These are phyloP conservation scores for Ceratina calcarata DNA, from an alignment of 1,140 invertebrate genomes.

Conservation along the genomic window DNA sequence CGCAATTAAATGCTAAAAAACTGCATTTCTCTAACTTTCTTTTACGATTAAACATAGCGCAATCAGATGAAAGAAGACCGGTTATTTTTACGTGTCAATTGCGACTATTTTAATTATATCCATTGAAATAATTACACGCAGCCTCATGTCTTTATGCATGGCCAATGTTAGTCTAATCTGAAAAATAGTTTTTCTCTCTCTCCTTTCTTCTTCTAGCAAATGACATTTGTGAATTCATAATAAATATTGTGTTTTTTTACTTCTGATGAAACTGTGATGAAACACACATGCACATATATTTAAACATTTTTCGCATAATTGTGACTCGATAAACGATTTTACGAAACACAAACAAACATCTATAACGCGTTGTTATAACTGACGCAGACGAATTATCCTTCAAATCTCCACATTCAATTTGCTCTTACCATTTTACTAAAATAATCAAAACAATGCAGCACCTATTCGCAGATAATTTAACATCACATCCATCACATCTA, in stretches of 20 bases:
- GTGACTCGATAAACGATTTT: not conserved
- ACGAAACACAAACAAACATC: not conserved
- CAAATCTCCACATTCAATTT: not conserved
- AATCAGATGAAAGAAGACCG: not conserved
- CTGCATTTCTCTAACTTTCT: not conserved
- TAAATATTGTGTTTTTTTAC: not conserved
- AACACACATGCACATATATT: not conserved
- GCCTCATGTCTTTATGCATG: not conserved
- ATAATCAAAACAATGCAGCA: conserved; percentile 21
- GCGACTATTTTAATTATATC: not conserved
- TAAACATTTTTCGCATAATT: not conserved
- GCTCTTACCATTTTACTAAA: conserved; percentile 40
- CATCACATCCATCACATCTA: not conserved
- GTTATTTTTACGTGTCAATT: not conserved
- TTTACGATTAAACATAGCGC: conserved; percentile 56
- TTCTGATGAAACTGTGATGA: conserved; percentile 6
- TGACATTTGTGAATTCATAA: not conserved
- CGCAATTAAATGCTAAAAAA: not conserved
- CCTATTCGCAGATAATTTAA: not conserved
- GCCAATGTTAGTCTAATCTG: not conserved
- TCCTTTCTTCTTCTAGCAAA: not conserved
- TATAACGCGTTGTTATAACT: not conserved
- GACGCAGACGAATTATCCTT: not conserved
- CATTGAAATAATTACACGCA: not conserved
- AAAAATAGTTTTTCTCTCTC: not conserved